Evolutionary conservation across 2,797 vertebrate genomes (phyloP).

Genomic region (Gadopsis marmoratus): DNA sequence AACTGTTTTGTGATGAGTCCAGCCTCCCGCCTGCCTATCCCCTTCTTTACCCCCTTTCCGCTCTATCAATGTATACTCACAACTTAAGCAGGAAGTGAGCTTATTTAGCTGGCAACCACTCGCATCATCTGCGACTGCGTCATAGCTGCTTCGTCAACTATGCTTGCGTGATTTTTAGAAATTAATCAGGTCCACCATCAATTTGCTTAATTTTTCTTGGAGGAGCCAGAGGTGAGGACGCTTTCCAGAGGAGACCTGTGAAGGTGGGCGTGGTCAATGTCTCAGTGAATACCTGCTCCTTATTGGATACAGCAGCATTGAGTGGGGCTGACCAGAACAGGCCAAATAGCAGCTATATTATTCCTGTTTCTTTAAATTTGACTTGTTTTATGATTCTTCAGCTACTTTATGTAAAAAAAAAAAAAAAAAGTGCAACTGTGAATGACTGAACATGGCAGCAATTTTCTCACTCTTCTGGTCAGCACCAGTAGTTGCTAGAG

Average conservation of each 20-base stretch:
- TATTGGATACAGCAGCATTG: neutral
- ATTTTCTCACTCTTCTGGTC: neutral
- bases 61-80: conserved; percentile 4
- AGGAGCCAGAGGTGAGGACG: neutral
- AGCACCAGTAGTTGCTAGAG: neutral
- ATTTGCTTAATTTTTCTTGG: neutral
- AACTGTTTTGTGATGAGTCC: conserved; percentile 8
- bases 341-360: neutral
- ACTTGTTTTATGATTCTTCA: neutral
- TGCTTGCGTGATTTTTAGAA: neutral
- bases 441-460: neutral
- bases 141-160: neutral
- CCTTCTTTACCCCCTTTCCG: neutral
- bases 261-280: neutral
- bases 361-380: neutral
- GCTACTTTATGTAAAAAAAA: no score
- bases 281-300: neutral
- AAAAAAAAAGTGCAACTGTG: neutral
- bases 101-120: conserved; percentile 18
- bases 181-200: neutral
- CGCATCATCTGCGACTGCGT: conserved; percentile 9
- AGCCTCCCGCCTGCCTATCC: neutral
- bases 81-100: conserved; percentile 45
- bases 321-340: neutral
- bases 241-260: neutral